Evolutionary conservation across 2,888 invertebrate species (phyloP).

Genomic region (Tenodera sinensis): DNA sequence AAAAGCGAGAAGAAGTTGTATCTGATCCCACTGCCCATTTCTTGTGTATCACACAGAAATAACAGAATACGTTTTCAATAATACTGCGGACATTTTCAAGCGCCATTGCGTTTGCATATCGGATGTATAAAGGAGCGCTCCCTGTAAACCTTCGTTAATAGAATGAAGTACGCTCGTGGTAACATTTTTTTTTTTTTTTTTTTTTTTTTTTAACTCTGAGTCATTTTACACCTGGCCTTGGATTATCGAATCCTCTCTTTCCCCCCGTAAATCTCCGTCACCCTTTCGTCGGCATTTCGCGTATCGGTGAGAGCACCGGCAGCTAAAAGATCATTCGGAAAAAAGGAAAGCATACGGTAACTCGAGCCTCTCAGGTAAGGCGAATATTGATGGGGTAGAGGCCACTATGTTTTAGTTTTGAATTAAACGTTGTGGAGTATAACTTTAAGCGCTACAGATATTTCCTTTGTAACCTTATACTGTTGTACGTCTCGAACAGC

Average conservation of each 20-base stretch:
- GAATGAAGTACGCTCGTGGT: background rate
- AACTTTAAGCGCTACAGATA: background rate
- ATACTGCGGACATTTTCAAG: background rate
- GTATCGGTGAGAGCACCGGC: background rate
- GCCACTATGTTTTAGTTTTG: background rate
- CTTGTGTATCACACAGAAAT: background rate
- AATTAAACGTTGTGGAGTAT: background rate
- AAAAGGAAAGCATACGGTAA: background rate
- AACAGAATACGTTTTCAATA: background rate
- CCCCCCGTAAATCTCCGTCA: background rate
- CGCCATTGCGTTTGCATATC: background rate
- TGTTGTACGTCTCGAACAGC: background rate
- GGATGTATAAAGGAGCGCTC: background rate
- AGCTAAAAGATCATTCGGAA: background rate
- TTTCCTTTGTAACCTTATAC: background rate
- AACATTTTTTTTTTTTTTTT: background rate
- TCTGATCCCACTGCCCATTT: background rate
- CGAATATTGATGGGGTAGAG: background rate
- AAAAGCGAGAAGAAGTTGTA: background rate
- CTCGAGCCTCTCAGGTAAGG: background rate
- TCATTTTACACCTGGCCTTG: background rate
- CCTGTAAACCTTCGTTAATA: background rate
- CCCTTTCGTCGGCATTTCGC: background rate
- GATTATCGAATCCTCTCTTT: background rate
- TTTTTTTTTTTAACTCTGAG: background rate